phyloP scores from a whole-genome alignment of 2,113 vertebrate genomes.

The Eleginops maclovinus region DNA sequence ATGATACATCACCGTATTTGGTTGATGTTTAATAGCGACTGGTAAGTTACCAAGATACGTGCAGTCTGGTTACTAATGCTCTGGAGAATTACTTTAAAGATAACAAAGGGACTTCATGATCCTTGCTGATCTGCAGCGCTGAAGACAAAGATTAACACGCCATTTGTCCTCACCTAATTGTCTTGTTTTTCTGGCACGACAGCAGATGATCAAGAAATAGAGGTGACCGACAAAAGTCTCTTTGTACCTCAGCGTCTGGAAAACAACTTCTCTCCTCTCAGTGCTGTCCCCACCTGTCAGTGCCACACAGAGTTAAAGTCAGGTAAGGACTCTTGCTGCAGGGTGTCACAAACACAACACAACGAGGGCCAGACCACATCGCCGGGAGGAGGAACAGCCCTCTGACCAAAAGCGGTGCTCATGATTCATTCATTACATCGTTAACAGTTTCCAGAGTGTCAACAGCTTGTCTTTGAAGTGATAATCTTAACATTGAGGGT shows the following conservation, averaged over 20 bases:
- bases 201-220: slow-evolving; percentile 55
- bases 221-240: slow-evolving; percentile 67
- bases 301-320: slow-evolving; percentile 45
- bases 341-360: slow-evolving; percentile 55
- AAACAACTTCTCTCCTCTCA: slow-evolving; percentile 41
- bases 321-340: slow-evolving; percentile 59
- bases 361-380: slow-evolving; percentile 52
- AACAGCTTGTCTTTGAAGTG: slow-evolving; percentile 85
- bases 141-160: slow-evolving; percentile 63
- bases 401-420: slow-evolving; percentile 74
- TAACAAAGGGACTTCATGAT: slow-evolving; percentile 59
- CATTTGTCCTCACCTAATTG: slow-evolving; percentile 67
- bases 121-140: slow-evolving; percentile 39
- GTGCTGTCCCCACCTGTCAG: slow-evolving; percentile 52
- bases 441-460: slow-evolving; percentile 80
- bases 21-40: slow-evolving; percentile 17
- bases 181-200: slow-evolving; percentile 55
- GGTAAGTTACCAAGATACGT: slow-evolving; percentile 10
- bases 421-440: slow-evolving; percentile 82
- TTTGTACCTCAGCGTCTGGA: slow-evolving; percentile 50
- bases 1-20: slow-evolving; percentile 4
- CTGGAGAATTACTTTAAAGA: slow-evolving; percentile 43
- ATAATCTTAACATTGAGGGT: slow-evolving; percentile 84
- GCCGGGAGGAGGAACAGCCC: slow-evolving; percentile 55
- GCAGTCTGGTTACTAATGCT: slow-evolving; percentile 37